Percentiles rank a stretch among this genome's conserved stretches.
Evolutionary conservation across 2,888 invertebrate genomes (phyloP).

Genomic region (Phengaris arion): DNA sequence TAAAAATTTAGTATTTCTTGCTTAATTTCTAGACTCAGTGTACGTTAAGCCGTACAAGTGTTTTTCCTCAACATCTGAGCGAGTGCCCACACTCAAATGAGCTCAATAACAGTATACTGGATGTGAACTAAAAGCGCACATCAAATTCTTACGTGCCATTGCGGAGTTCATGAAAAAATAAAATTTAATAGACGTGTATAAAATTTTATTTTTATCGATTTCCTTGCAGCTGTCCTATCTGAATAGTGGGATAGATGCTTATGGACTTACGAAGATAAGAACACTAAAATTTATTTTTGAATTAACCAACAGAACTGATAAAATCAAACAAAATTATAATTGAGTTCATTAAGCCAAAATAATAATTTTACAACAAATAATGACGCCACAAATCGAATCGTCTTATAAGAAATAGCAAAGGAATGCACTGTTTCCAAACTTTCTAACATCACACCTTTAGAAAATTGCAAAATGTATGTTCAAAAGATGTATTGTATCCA

Average conservation of each 20-base stretch:
- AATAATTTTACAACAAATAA: neutral
- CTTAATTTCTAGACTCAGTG: constrained; percentile 2
- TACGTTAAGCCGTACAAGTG: constrained; percentile 38
- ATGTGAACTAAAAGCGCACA: constrained; percentile 38
- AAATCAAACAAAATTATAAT: neutral
- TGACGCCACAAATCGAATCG: no score
- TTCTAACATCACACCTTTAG: constrained; percentile 25
- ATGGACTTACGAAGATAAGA: neutral
- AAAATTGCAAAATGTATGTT: constrained; percentile 32
- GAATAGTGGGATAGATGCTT: neutral
- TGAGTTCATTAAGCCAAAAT: neutral
- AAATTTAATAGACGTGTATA: constrained; percentile 14
- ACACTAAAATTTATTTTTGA: neutral
- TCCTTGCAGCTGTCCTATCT: neutral
- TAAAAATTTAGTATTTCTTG: neutral
- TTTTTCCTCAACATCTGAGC: constrained; percentile 44
- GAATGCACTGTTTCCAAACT: constrained; percentile 7
- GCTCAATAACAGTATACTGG: constrained; percentile 41
- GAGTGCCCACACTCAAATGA: constrained; percentile 43
- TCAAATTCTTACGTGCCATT: constrained; percentile 37
- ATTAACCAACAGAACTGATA: neutral
- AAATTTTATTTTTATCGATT: constrained; percentile 7
- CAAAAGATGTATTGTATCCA: constrained; percentile 36
- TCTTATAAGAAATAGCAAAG: constrained; percentile 6
- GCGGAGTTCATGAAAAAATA: constrained; percentile 17